phyloP scores from a whole-genome alignment of 2,797 vertebrate species.

The Dicrostonyx torquatus region DNA sequence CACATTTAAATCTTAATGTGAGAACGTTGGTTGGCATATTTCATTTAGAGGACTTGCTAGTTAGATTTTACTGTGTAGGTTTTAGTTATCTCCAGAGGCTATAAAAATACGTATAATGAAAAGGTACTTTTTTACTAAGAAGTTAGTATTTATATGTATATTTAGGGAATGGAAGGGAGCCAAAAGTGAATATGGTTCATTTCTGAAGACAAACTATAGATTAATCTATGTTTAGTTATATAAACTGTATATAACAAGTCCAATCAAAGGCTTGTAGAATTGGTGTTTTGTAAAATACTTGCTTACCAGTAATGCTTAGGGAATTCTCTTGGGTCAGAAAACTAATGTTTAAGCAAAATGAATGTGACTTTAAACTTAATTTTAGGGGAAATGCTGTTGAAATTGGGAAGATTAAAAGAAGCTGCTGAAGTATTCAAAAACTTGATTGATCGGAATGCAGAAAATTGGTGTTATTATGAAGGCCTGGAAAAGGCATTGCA shows the following conservation, averaged over 20 bases:
- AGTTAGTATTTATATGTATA: slow-evolving; percentile 19
- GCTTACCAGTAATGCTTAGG: slow-evolving; percentile 2
- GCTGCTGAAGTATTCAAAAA: slow-evolving; percentile 86
- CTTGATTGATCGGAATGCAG: slow-evolving; percentile 88
- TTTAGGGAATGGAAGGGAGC: not conserved
- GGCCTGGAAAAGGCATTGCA: slow-evolving; percentile 88
- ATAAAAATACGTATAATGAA: slow-evolving; percentile 21
- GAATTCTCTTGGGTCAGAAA: slow-evolving; percentile 49
- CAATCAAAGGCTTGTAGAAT: not conserved
- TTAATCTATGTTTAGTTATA: slow-evolving; percentile 21
- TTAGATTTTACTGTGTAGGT: not conserved
- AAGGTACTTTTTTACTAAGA: slow-evolving; percentile 10
- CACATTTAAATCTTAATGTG: slow-evolving; percentile 33
- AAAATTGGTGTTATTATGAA: slow-evolving; percentile 90
- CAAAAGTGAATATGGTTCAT: slow-evolving; percentile 3
- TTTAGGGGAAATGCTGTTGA: slow-evolving; percentile 89
- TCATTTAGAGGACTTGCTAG: slow-evolving; percentile 7
- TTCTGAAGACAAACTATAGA: slow-evolving; percentile 52
- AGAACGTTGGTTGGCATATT: slow-evolving; percentile 4
- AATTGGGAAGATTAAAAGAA: slow-evolving; percentile 88
- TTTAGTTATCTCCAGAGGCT: not conserved
- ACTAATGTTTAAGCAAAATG: slow-evolving; percentile 59
- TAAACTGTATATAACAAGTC: not conserved
- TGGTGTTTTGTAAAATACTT: not conserved
- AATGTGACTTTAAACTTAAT: slow-evolving; percentile 72